These are phyloP conservation scores for Lypha dubia DNA, from an alignment of 2,888 invertebrate genomes.

Conservation along the genomic window DNA sequence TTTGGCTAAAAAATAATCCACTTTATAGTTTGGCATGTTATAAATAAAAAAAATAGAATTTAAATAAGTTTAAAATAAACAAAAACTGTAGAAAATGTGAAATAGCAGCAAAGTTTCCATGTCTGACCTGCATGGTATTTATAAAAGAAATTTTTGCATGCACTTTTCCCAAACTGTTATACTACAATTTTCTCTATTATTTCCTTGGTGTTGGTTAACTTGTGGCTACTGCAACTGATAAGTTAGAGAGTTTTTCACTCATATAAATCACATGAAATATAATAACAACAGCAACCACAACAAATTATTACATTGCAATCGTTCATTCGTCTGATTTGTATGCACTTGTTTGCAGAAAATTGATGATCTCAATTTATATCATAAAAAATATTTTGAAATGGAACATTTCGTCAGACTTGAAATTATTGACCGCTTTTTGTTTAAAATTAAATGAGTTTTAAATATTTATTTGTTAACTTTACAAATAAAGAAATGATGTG, in stretches of 20 bases:
- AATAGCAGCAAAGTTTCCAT: not conserved
- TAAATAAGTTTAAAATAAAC: too few species aligned
- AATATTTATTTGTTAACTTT: not conserved
- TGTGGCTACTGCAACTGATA: conserved; percentile 21
- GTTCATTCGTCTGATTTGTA: not conserved
- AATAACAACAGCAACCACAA: not conserved
- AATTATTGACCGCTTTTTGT: not conserved
- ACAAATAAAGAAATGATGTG: not conserved
- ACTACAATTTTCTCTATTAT: conserved; percentile 3
- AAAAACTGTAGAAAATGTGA: not conserved
- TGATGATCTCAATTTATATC: conserved; percentile 37
- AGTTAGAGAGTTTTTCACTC: conserved; percentile 44
- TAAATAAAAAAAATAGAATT: too few species aligned
- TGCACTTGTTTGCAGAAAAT: conserved; percentile 34
- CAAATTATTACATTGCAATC: not conserved
- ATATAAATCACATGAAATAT: conserved; percentile 29
- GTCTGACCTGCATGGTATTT: not conserved
- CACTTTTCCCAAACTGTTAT: conserved; percentile 36
- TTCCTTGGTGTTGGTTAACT: conserved; percentile 12
- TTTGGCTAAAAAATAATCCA: too few species aligned
- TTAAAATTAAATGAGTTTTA: not conserved
- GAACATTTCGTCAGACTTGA: conserved; percentile 19
- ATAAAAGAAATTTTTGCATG: not conserved
- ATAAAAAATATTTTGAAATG: conserved; percentile 49
- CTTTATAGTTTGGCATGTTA: not conserved